phyloP scores from a whole-genome alignment of 2,113 vertebrate genomes.

The Pheucticus melanocephalus region DNA sequence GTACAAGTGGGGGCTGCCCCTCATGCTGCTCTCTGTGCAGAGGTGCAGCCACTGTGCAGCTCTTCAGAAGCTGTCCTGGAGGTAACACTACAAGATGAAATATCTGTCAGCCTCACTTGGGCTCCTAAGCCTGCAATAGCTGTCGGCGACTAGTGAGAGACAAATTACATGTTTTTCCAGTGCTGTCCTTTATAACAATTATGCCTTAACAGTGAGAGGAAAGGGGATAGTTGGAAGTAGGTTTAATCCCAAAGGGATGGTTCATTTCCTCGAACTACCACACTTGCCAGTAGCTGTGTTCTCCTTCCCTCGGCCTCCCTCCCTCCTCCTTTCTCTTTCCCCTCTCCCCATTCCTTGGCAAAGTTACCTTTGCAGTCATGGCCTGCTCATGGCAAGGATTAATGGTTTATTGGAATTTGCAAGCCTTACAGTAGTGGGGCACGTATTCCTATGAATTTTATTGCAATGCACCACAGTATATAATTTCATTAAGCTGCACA shows the following conservation, averaged over 20 bases:
- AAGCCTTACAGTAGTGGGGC: background rate
- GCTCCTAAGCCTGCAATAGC: background rate
- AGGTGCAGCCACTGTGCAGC: background rate
- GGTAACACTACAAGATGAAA: background rate
- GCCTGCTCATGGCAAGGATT: slow-evolving; percentile 15
- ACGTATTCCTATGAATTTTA: background rate
- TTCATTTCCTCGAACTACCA: background rate
- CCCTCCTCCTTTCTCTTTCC: background rate
- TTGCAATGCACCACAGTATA: background rate
- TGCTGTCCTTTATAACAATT: background rate
- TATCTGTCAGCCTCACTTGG: background rate
- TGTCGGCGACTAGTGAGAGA: background rate
- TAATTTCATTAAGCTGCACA: slow-evolving; percentile 34
- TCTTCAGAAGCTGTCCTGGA: background rate
- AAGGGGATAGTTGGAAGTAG: background rate
- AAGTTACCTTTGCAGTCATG: slow-evolving; percentile 47
- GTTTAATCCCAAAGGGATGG: background rate
- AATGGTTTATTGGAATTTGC: slow-evolving; percentile 37
- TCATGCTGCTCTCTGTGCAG: fast-evolving
- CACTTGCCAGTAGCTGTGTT: background rate
- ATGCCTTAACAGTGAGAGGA: background rate
- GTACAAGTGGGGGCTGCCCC: background rate
- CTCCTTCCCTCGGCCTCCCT: background rate
- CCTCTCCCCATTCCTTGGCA: background rate
- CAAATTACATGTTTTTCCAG: background rate